Percentiles rank a stretch among this genome's conserved stretches.
Evolutionary conservation across 2,113 vertebrate genomes (phyloP).

Genomic region (Oxyura jamaicensis): DNA sequence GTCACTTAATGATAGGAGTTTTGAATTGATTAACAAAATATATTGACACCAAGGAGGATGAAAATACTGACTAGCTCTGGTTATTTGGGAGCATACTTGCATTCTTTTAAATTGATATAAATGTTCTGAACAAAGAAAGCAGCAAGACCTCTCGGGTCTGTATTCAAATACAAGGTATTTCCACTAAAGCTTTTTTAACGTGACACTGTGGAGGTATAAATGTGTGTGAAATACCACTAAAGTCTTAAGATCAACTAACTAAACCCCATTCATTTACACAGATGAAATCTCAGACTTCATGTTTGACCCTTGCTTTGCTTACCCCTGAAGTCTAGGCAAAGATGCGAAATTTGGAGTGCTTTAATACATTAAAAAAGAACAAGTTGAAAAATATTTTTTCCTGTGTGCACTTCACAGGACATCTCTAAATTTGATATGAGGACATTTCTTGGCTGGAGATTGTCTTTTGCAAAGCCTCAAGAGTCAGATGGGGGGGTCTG

Average conservation of each 20-base stretch:
- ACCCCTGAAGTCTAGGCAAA: neutral
- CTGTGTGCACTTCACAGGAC: neutral
- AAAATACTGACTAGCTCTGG: neutral
- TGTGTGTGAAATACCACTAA: neutral
- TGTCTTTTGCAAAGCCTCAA: neutral
- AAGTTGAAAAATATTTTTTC: neutral
- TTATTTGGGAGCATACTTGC: fast-evolving
- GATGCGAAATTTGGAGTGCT: neutral
- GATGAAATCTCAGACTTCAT: neutral
- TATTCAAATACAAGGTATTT: neutral
- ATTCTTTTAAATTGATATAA: neutral
- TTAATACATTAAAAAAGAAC: neutral
- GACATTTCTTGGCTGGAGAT: neutral
- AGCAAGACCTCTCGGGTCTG: neutral
- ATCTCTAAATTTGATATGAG: neutral
- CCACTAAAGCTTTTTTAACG: neutral
- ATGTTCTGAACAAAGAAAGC: neutral
- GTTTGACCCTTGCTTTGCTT: neutral
- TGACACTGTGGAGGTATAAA: neutral
- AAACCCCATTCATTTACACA: neutral
- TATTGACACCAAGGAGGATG: neutral
- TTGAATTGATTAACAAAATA: neutral
- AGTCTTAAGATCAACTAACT: neutral
- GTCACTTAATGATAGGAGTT: neutral
- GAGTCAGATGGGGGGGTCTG: neutral